Percentiles rank a stretch among this genome's conserved stretches.
phyloP scores from a whole-genome alignment of 37 sponge, comb jelly and placozoan species.

The Cladorhizidae sp. region DNA sequence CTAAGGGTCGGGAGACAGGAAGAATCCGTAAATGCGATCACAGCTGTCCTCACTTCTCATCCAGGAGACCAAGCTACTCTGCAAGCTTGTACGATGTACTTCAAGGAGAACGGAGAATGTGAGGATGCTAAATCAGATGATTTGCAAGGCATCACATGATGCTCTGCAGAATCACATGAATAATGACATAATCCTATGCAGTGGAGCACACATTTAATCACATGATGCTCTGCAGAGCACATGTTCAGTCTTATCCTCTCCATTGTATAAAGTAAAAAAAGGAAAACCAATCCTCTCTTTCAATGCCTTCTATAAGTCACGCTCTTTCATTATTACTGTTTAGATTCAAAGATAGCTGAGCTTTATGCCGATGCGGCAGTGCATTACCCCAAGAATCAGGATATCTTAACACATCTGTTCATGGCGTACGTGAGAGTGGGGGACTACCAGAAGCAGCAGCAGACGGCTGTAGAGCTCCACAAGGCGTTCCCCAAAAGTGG shows the following conservation, averaged over 20 bases:
- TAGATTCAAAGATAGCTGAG: slow-evolving; percentile 67
- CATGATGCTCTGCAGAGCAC: background rate
- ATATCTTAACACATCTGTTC: slow-evolving; percentile 92
- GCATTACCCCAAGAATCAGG: slow-evolving; percentile 81
- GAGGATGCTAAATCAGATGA: background rate
- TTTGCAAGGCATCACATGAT: background rate
- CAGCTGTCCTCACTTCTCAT: slow-evolving; percentile 42
- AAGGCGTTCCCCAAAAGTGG: slow-evolving; percentile 80
- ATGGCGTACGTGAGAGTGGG: slow-evolving; percentile 93
- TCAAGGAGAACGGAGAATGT: slow-evolving; percentile 84
- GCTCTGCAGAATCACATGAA: too few species aligned
- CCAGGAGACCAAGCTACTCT: slow-evolving; percentile 87
- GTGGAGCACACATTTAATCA: too few species aligned
- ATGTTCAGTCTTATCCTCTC: background rate
- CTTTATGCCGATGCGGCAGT: slow-evolving; percentile 84
- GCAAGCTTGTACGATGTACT: slow-evolving; percentile 89
- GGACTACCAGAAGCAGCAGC: slow-evolving; percentile 93
- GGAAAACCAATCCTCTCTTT: too few species aligned
- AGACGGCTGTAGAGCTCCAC: slow-evolving; percentile 70
- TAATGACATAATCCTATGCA: too few species aligned
- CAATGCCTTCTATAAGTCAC: too few species aligned
- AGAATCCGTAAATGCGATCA: slow-evolving; percentile 52
- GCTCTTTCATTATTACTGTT: background rate
- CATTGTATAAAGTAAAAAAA: too few species aligned
- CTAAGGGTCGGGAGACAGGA: slow-evolving; percentile 68